Evolutionary conservation across 37 sponge, comb jelly and placozoan species (phyloP).

Genomic region (Spongilla lacustris): DNA sequence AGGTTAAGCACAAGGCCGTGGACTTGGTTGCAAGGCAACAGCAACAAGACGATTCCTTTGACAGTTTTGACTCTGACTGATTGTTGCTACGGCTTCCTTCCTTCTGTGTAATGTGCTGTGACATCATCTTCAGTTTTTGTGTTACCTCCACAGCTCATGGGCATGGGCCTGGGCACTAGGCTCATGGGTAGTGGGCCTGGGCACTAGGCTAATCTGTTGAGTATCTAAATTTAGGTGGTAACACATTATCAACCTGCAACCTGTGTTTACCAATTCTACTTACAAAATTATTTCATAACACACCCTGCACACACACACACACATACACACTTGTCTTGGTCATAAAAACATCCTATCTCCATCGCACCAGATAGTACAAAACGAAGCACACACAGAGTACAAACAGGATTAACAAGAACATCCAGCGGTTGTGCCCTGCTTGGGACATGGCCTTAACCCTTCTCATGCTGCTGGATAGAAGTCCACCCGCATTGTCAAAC

Average conservation of each 20-base stretch:
- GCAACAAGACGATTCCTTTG: not conserved
- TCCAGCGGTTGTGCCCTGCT: constrained; percentile 85
- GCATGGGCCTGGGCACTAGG: too few species aligned
- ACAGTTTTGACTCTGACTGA: not conserved
- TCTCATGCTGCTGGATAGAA: constrained; percentile 73
- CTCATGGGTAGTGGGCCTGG: too few species aligned
- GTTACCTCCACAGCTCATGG: too few species aligned
- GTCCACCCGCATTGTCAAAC: constrained; percentile 73
- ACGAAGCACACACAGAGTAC: constrained; percentile 70
- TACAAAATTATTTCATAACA: too few species aligned
- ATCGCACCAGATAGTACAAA: constrained; percentile 65
- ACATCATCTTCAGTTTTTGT: too few species aligned
- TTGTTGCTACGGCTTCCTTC: not conserved
- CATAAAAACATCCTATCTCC: constrained; percentile 18
- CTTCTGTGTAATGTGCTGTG: not conserved
- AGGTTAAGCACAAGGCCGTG: not conserved
- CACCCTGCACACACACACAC: too few species aligned
- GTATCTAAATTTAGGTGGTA: too few species aligned
- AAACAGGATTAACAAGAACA: constrained; percentile 79
- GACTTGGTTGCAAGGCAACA: not conserved
- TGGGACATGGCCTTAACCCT: constrained; percentile 52
- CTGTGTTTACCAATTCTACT: too few species aligned
- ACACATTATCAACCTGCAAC: too few species aligned
- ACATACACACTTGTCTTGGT: not conserved
- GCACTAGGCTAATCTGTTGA: too few species aligned